Evolutionary conservation across 2,797 vertebrate species (phyloP).

Genomic region (Furcifer pardalis): DNA sequence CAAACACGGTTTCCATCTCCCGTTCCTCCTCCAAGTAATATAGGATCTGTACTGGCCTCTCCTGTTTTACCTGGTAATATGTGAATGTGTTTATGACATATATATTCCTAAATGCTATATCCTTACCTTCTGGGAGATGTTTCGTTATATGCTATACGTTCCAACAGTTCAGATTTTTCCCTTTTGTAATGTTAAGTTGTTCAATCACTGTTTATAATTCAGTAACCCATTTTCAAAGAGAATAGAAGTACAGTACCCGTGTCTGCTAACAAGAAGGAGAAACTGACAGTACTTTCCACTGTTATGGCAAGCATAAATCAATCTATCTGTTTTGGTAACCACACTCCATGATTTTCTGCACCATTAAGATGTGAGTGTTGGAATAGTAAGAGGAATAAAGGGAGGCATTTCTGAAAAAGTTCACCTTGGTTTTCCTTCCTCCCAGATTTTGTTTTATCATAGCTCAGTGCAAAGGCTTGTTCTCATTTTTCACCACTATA

Average conservation of each 20-base stretch:
- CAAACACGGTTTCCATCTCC: slow-evolving; percentile 93
- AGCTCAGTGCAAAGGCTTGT: neutral
- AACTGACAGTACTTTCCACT: neutral
- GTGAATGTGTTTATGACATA: neutral
- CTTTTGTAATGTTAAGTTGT: too few species aligned
- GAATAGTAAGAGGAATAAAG: neutral
- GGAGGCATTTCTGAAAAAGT: neutral
- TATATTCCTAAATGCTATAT: neutral
- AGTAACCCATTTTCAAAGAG: neutral
- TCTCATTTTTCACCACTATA: neutral
- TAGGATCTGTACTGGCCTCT: slow-evolving; percentile 87
- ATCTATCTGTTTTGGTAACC: neutral
- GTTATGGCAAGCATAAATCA: neutral
- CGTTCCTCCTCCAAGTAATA: slow-evolving; percentile 82
- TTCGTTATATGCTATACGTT: neutral
- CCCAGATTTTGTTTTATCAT: neutral
- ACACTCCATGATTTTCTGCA: neutral
- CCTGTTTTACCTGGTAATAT: slow-evolving; percentile 79
- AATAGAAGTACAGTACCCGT: neutral
- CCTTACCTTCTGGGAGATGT: neutral
- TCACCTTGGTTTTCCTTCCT: neutral
- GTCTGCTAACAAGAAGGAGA: neutral
- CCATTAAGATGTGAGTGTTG: neutral
- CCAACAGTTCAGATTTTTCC: neutral
- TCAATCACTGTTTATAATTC: neutral